Evolutionary conservation across 1,140 invertebrate species (phyloP).

Genomic region (Pseudomyrmex concolor): DNA sequence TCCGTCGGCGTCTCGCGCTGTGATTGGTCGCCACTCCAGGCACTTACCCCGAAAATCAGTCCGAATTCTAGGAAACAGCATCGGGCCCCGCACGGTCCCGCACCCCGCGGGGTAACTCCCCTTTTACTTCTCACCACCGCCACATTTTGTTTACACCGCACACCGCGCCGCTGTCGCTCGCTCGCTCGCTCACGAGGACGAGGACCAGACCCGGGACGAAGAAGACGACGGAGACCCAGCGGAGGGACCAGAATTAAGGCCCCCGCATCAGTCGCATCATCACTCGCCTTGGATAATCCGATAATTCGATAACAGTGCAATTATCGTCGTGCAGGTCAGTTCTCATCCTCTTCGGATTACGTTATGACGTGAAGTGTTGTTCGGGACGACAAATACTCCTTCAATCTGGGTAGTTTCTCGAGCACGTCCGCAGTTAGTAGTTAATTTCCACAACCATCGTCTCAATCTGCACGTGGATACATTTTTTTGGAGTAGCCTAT

Average conservation of each 20-base stretch:
- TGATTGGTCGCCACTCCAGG: slow-evolving; percentile 49
- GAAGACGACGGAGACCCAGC: slow-evolving; percentile 28
- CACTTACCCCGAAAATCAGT: slow-evolving; percentile 64
- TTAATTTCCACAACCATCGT: too few species aligned
- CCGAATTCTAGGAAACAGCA: slow-evolving; percentile 62
- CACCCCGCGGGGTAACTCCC: slow-evolving; percentile 36
- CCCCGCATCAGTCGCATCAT: slow-evolving; percentile 3
- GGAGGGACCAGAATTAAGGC: slow-evolving; percentile 29
- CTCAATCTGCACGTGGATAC: too few species aligned
- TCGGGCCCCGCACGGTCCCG: slow-evolving; percentile 22
- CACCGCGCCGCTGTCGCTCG: slow-evolving; percentile 44
- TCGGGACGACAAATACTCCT: not conserved
- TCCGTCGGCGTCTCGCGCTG: slow-evolving; percentile 21
- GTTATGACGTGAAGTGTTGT: slow-evolving; percentile 6
- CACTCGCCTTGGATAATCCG: not conserved
- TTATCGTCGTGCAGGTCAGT: slow-evolving; percentile 52
- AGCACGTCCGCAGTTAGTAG: not conserved
- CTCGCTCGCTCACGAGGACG: slow-evolving; percentile 37
- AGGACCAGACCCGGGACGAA: slow-evolving; percentile 51
- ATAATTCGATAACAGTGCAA: slow-evolving; percentile 1
- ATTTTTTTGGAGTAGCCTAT: not conserved
- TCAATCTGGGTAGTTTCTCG: not conserved
- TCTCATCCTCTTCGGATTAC: slow-evolving; percentile 9
- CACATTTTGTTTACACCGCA: slow-evolving; percentile 56
- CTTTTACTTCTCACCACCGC: slow-evolving; percentile 30